A percentile compares a stretch with the other conserved stretches of the same genome.
These are phyloP conservation scores for Pantherophis vulpinus DNA, from an alignment of 2,797 vertebrate genomes.

Conservation along the genomic window DNA sequence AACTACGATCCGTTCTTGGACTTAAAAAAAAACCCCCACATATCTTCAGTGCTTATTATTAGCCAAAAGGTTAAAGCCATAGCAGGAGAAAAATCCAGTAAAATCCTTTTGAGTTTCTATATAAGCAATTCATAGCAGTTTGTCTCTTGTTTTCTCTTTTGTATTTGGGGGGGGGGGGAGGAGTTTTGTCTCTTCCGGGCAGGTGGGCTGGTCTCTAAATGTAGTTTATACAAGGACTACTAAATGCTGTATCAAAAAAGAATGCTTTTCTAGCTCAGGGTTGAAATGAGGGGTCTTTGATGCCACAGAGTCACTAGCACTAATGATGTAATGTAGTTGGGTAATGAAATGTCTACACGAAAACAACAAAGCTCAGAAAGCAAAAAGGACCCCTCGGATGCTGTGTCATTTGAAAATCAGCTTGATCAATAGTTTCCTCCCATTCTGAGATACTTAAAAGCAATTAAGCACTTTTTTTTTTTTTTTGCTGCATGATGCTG, in stretches of 20 bases:
- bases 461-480: background rate
- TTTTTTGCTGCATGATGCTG: background rate
- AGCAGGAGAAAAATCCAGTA: background rate
- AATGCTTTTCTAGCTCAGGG: background rate
- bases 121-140: background rate
- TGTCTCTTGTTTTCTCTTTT: background rate
- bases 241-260: background rate
- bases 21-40: background rate
- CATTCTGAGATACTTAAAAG: background rate
- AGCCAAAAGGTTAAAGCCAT: background rate
- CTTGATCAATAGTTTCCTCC: background rate
- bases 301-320: background rate
- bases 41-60: background rate
- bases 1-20: background rate
- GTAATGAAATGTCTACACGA: background rate
- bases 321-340: background rate
- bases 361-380: background rate
- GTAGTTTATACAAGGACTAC: background rate
- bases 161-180: fast-evolving
- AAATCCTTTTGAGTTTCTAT: background rate
- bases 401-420: background rate
- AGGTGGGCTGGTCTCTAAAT: background rate
- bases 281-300: background rate
- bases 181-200: background rate
- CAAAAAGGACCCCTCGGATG: background rate